phyloP scores from a whole-genome alignment of 2,888 invertebrate species.

The Metacarcinus magister region DNA sequence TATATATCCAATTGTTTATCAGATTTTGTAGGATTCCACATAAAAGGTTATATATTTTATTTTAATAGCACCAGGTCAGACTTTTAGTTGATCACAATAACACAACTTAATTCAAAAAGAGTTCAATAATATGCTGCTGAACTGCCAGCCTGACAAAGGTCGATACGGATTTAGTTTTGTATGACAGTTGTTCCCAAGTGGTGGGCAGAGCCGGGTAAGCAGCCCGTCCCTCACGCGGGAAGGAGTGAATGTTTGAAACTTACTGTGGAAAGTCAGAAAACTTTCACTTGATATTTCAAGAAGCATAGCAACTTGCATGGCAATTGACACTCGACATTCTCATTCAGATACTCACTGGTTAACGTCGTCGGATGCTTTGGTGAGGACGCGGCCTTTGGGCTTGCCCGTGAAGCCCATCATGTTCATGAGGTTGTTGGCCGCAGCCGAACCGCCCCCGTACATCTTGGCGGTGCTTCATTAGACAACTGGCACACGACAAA shows the following conservation, averaged over 20 bases:
- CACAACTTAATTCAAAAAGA: neutral
- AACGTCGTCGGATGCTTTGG: slow-evolving; percentile 77
- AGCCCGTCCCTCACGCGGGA: neutral
- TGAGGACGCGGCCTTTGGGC: slow-evolving; percentile 73
- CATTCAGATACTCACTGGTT: slow-evolving; percentile 79
- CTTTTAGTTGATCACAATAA: neutral
- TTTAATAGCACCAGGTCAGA: too few relatives aligned
- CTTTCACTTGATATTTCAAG: neutral
- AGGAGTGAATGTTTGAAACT: neutral
- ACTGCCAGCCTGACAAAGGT: neutral
- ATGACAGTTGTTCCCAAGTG: neutral
- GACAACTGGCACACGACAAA: slow-evolving; percentile 67
- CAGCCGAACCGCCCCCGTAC: slow-evolving; percentile 82
- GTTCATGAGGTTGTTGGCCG: slow-evolving; percentile 82
- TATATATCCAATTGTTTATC: neutral
- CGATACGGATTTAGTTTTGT: neutral
- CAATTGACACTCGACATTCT: neutral
- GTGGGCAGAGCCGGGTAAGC: neutral
- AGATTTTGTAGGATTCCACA: neutral
- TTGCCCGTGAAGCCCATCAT: slow-evolving; percentile 82
- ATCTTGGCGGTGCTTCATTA: slow-evolving; percentile 80
- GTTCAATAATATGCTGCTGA: neutral
- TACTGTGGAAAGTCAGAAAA: neutral
- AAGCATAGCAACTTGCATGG: neutral
- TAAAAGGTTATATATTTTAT: neutral